Evolutionary conservation across 2,797 vertebrate genomes (phyloP), one percentile per base, ranked within the genome.

Genomic region (Botia almorhae): DNA sequence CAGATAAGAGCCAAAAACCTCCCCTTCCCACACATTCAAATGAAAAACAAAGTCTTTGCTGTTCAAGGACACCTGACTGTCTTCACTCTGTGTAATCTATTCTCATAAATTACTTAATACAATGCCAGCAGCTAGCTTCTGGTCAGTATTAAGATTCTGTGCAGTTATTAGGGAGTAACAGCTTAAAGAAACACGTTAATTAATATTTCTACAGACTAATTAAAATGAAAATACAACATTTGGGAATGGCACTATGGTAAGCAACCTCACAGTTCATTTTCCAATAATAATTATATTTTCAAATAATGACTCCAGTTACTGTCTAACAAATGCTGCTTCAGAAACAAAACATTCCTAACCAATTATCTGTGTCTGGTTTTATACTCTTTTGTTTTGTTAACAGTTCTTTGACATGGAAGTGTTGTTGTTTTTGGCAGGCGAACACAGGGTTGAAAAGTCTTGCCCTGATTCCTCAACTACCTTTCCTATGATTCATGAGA

Each of bases 31-130:
- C 56, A 71, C 36, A 46, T 68, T 6, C 33, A 76, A 74, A 64
- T 33, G 50, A 39, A 53, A 63, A 60, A 63, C 48, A 63, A 50
- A 75, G 21, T n/a, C 21, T 29, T 17, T 36, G 11, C 26, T 12
- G 23, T 21, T 76, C 68, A 80, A 67, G 61, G 58, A 72, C 56
- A 65, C 13, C 26, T 64, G 13, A 29, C 61, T 84, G 80, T 50
- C 71, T 53, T 10, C 23, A 69, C 10, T 56, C 50, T 7, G 5
- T 33, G 4, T 43, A 29, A 61, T 72, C 46, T 70, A 72, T 78
- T 78, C 23, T 79, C 21, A 33, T 43, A 63, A 63, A 29, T 69
- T 64, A 55, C 1, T 23, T 60, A 13, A 70, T 26, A 7, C 36
- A 19, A 46, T 16, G 23, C n/a, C 19, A 70, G 56, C 13, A 69